A percentile compares a stretch with the other conserved stretches of the same genome.
phyloP scores from a whole-genome alignment of 2,113 vertebrate species.

The Gavia stellata region DNA sequence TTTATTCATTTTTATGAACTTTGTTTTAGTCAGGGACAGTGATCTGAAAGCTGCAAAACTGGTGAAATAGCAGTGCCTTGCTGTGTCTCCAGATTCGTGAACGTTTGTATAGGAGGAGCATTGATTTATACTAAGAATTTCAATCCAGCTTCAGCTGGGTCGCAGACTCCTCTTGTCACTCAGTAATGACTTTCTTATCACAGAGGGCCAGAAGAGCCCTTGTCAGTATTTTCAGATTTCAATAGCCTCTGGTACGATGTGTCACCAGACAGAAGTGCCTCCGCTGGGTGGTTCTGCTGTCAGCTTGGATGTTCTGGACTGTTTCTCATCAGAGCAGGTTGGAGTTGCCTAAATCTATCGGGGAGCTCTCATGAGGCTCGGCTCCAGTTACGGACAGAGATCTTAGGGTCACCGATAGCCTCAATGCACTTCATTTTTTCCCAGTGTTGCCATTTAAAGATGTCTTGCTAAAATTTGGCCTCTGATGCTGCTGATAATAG shows the following conservation, averaged over 20 bases:
- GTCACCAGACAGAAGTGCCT: background rate
- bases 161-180: background rate
- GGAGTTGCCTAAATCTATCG: background rate
- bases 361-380: background rate
- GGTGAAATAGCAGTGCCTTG: background rate
- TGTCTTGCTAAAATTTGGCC: background rate
- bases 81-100: background rate
- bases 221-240: background rate
- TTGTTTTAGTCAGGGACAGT: background rate
- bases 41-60: background rate
- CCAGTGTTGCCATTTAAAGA: background rate
- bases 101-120: background rate
- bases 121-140: background rate
- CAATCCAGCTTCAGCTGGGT: background rate
- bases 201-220: background rate
- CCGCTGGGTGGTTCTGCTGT: background rate
- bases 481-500: background rate
- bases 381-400: background rate
- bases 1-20: background rate
- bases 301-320: background rate
- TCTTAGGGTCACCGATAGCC: background rate
- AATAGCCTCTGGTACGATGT: background rate
- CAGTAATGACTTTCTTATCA: constrained; percentile 37
- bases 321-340: background rate
- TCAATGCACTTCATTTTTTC: background rate